Base-by-base conservation (phyloP, 2,797 vertebrate species). In the Cirrhinus mrigala region DNA sequence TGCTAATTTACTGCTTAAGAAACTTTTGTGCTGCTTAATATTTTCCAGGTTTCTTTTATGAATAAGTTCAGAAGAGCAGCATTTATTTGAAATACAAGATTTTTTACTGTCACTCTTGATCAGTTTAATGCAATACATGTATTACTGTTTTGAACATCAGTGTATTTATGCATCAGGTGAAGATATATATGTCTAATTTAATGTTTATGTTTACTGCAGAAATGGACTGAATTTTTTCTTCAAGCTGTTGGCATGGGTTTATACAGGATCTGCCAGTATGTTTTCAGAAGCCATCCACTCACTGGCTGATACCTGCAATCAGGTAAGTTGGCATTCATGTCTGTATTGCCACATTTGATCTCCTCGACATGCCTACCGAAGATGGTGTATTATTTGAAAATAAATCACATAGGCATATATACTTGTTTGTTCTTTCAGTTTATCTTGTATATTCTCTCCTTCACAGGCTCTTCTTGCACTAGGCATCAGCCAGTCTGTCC, bases 201-300 rank as follows among this genome's bases (percentile, higher is more conserved):
- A 6, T 4, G 8, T 88, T 89, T 52, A n/a, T n/a, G 33, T 56
- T 22, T 56, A 0, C 92, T 83, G 80, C 91, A 99, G 98, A 95
- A 99, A 99, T 93, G 98, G 98, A 18, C 94, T 99, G 93, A 99
- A 99, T 92, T 99, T 99, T 93, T 93, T 99, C 94, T 99, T 99
- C 91, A 99, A 99, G 92, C 96, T 99, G n/a, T 95, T 99, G 92
- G 98, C 98, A 6, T 99, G 98, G 98, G 95, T 99, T 92, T 98
- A 99, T 94, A 99, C 98, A 0, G 98, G 98, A 90, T 99, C 98
- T 85, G 97, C 98, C 50, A 98, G 98, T 92, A 99, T 99, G 98
- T 99, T 99, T 92, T 99, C 98, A 3, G 98, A 99, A 94, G 98
- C 98, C 89, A 97, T 99, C 91, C 98, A 99, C 92, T 99, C 98